phyloP scores from a whole-genome alignment of 1,140 invertebrate species.

The Lerema accius region DNA sequence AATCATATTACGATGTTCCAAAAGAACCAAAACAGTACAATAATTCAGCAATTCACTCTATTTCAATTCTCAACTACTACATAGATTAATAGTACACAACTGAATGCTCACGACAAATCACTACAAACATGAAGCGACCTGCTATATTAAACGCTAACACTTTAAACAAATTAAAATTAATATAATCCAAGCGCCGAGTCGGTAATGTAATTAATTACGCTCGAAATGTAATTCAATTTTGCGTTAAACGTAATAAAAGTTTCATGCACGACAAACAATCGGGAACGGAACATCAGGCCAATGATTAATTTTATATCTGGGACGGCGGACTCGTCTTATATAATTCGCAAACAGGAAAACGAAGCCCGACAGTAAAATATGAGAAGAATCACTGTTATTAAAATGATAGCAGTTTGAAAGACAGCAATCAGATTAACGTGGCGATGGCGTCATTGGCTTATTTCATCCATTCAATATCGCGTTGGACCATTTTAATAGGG shows the following conservation, averaged over 20 bases:
- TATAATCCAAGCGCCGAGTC: neutral
- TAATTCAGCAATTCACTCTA: neutral
- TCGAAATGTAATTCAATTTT: constrained; percentile 5
- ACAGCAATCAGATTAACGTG: too few species aligned
- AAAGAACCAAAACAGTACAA: neutral
- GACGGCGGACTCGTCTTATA: too few species aligned
- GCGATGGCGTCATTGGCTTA: too few species aligned
- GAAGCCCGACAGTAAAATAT: neutral
- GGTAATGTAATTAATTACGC: constrained; percentile 5
- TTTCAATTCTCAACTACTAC: too few species aligned
- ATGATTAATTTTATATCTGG: neutral
- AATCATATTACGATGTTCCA: neutral
- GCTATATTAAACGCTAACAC: neutral
- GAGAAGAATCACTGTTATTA: too few species aligned
- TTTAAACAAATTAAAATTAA: neutral
- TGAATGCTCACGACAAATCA: neutral
- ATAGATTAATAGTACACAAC: too few species aligned
- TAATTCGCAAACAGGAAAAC: too few species aligned
- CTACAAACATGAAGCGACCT: neutral
- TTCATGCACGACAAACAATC: neutral
- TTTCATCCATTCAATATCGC: too few species aligned
- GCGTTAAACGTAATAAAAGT: neutral
- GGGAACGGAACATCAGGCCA: neutral
- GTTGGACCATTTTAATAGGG: too few species aligned
- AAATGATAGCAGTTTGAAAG: too few species aligned